phyloP scores from a whole-genome alignment of 1,140 invertebrate species.

The Hetaerina americana region DNA sequence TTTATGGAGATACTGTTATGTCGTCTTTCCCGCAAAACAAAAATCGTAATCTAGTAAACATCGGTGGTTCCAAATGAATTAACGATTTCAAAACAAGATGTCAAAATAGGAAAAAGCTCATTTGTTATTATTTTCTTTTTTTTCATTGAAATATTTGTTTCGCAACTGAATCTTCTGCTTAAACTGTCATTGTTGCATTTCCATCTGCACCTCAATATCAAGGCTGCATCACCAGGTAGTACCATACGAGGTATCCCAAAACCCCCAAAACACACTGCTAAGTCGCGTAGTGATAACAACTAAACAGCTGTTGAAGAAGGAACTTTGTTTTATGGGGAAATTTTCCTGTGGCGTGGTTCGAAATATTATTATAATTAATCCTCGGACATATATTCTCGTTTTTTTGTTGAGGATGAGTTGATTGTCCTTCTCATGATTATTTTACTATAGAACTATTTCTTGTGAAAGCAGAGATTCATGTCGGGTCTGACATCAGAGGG shows the following conservation, averaged over 20 bases:
- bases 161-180: not conserved
- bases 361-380: too few species aligned
- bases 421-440: too few species aligned
- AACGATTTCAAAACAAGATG: not conserved
- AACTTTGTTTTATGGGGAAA: not conserved
- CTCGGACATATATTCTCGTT: too few species aligned
- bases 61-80: not conserved
- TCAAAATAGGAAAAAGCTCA: not conserved
- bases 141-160: not conserved
- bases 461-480: not conserved
- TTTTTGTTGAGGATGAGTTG: too few species aligned
- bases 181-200: not conserved
- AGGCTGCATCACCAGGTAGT: not conserved
- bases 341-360: too few species aligned
- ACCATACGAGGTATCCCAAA: not conserved
- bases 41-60: not conserved
- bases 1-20: not conserved
- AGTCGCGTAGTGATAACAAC: not conserved
- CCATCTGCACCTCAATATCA: not conserved
- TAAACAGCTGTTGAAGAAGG: not conserved
- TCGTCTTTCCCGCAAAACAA: not conserved
- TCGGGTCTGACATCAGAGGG: not conserved
- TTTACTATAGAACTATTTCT: not conserved
- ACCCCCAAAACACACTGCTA: not conserved
- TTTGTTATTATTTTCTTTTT: not conserved